Evolutionary conservation across 2,797 vertebrate species (phyloP).

Genomic region (Cossypha heuglini): DNA sequence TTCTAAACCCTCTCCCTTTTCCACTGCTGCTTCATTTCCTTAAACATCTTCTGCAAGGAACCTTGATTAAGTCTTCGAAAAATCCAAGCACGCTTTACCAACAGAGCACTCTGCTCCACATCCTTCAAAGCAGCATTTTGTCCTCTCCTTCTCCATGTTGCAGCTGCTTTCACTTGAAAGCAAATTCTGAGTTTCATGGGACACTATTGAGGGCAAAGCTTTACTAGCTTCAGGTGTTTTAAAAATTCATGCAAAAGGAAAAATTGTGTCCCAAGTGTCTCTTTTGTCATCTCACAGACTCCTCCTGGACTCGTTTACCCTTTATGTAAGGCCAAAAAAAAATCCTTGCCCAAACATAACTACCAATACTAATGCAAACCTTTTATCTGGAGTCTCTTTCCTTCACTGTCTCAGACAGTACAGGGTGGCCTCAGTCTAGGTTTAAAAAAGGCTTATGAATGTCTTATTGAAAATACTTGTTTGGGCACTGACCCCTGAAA

Average conservation of each 20-base stretch:
- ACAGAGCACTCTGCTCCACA: neutral
- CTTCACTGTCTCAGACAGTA: neutral
- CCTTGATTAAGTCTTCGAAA: neutral
- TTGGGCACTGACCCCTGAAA: conserved; percentile 13
- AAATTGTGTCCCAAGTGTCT: neutral
- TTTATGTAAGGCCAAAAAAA: neutral
- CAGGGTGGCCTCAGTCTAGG: neutral
- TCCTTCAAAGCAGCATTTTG: neutral
- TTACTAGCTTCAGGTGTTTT: neutral
- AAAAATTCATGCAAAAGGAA: neutral
- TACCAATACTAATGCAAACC: neutral
- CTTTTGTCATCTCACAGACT: neutral
- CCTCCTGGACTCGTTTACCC: neutral
- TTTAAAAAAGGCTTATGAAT: neutral
- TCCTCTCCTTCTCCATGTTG: neutral
- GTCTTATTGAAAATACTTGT: conserved; percentile 11
- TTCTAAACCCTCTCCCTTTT: neutral
- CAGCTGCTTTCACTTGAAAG: neutral
- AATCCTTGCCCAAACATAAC: neutral
- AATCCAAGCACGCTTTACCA: neutral
- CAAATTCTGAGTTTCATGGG: neutral
- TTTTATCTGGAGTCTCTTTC: neutral
- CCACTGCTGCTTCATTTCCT: neutral
- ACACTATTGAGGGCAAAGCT: neutral
- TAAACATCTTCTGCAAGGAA: neutral